Base-by-base conservation (phyloP, 2,797 vertebrate genomes). In the Rhinogobio ventralis region DNA sequence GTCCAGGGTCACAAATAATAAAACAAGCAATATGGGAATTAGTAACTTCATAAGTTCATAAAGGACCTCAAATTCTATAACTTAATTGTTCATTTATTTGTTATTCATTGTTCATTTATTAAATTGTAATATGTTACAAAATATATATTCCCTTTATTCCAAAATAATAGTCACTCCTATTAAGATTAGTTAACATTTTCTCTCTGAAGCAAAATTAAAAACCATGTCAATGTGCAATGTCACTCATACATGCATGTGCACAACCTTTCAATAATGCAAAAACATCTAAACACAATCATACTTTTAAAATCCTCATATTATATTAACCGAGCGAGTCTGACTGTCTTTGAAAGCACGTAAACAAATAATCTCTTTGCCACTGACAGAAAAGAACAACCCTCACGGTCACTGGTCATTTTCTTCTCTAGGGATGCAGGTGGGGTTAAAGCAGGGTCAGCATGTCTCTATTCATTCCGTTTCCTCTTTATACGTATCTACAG, bases 381-480 rank as follows among this genome's bases (percentile, higher is more conserved):
- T 10, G 46, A 68, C 33, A 42, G 23, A 57, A 76, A 15, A 28
- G 30, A 55, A 67, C n/a, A n/a, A 17, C 17, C 28, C 36, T 67
- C 46, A 57, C n/a, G 30, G 76, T 84, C 83, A 46, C 66, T 79
- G 67, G 66, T 51, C 55, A 85, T 79, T 69, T 81, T 81, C 49
- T 79, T 13, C 20, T 71, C 28, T 23, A 60, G 66, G 28, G 23
- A 71, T n/a, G 15, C 76, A 79, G 76, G 82, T 84, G 23, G 51
- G 20, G 49, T 84, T 60, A 64, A 72, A 79, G 60, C 28, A n/a
- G n/a, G 83, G 42, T 51, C 53, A 36, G 1, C 5, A 1, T 53
- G 66, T 64, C 83, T 60, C 75, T 78, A 62, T 78, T 78, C 28
- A 49, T 62, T 71, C 23, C n/a, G 7, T 39, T 73, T 72, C 36